phyloP scores from a whole-genome alignment of 2,113 vertebrate genomes.

The Numenius arquata region DNA sequence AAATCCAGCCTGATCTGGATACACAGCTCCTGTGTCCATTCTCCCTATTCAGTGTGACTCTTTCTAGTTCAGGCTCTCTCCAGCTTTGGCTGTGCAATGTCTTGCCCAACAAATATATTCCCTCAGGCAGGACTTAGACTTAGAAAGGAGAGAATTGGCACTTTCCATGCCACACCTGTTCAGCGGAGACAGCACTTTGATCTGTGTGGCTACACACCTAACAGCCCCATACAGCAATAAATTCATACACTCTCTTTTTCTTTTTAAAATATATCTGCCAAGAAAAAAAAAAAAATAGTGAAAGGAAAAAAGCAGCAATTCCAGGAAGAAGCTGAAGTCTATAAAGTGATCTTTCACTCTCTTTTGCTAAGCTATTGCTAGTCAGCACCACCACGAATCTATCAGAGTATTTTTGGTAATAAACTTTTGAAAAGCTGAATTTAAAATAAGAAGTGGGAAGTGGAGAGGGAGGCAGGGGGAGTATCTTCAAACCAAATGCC shows the following conservation, averaged over 20 bases:
- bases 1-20: background rate
- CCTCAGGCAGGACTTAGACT: background rate
- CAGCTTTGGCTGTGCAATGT: background rate
- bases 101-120: background rate
- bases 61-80: background rate
- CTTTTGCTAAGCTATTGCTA: constrained; percentile 4
- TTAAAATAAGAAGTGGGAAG: constrained; percentile 54
- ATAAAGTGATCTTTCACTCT: constrained; percentile 38
- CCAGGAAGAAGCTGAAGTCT: constrained; percentile 35
- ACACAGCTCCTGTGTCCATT: background rate
- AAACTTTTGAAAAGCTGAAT: constrained; percentile 56
- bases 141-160: background rate
- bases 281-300: background rate
- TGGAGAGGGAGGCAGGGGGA: background rate
- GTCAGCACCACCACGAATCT: constrained; percentile 39
- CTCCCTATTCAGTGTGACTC: background rate
- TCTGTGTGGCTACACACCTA: constrained; percentile 16
- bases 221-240: background rate
- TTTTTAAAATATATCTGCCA: background rate
- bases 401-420: constrained; percentile 56
- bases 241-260: background rate
- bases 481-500: constrained; percentile 62
- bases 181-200: background rate
- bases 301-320: constrained; percentile 49
- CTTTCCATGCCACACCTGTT: constrained; percentile 8